Percentiles rank a stretch among this genome's conserved stretches.
These are phyloP conservation scores for Scaptomyza hsui DNA, from an alignment of 1,140 invertebrate genomes.

Conservation along the genomic window DNA sequence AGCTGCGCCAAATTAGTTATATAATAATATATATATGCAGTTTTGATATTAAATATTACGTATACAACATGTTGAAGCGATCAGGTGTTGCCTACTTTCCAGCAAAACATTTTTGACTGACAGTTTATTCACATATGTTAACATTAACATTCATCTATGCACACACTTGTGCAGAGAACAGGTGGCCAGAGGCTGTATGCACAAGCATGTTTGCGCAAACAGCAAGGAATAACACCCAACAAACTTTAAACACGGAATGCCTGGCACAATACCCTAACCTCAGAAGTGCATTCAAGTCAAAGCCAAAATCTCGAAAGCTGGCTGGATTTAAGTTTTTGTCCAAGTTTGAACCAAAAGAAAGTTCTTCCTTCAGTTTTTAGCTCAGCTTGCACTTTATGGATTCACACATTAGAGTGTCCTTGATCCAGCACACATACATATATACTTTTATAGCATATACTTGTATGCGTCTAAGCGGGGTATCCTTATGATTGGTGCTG, in stretches of 20 bases:
- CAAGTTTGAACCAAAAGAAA: not conserved
- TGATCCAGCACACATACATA: not conserved
- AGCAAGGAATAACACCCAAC: not conserved
- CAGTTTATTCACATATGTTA: too few species aligned
- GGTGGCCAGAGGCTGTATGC: slow-evolving; percentile 9
- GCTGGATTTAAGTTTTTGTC: not conserved
- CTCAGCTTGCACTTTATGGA: slow-evolving; percentile 3
- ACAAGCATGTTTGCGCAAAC: slow-evolving; percentile 27
- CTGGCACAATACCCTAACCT: slow-evolving; percentile 4
- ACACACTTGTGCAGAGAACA: not conserved
- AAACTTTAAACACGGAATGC: not conserved
- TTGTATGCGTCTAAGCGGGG: not conserved
- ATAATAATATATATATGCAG: not conserved
- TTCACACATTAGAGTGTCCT: not conserved
- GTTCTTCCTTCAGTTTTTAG: not conserved
- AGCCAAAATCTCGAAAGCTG: not conserved
- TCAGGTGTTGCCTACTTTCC: slow-evolving; percentile 20
- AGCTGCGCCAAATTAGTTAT: not conserved
- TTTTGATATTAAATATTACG: slow-evolving; percentile 12
- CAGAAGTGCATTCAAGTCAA: too few species aligned
- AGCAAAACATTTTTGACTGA: not conserved
- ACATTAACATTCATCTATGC: not conserved
- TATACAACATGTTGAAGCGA: slow-evolving; percentile 9
- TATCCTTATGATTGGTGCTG: not conserved
- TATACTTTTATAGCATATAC: not conserved